Percentiles rank a stretch among this genome's conserved stretches.
phyloP scores from a whole-genome alignment of 1,140 invertebrate species.

The Aphelinus certus region DNA sequence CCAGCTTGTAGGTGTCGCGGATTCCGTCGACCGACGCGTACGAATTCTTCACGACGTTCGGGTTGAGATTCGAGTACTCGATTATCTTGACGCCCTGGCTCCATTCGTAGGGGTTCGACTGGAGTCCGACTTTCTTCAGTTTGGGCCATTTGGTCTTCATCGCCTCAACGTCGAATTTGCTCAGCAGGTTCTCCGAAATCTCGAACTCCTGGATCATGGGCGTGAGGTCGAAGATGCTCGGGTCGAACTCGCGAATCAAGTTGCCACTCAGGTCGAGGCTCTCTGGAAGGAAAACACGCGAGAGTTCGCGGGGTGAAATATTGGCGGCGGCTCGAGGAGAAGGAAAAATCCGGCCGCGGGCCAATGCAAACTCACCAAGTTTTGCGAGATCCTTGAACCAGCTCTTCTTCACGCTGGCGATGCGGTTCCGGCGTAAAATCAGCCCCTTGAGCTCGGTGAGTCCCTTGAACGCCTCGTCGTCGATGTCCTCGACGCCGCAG shows the following conservation, averaged over 20 bases:
- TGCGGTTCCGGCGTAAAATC: conserved; percentile 16
- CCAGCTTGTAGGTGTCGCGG: conserved; percentile 21
- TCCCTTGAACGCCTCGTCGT: conserved; percentile 16
- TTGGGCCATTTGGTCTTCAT: conserved; percentile 35
- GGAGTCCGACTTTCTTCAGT: conserved; percentile 33
- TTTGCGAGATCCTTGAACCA: conserved; percentile 36
- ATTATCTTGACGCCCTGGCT: conserved; percentile 21
- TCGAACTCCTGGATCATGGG: conserved; percentile 31
- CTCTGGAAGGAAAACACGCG: background rate
- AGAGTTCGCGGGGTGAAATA: too few species aligned
- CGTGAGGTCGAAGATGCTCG: conserved; percentile 28
- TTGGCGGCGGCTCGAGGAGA: too few species aligned
- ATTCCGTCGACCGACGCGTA: conserved; percentile 26
- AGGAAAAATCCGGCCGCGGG: too few species aligned
- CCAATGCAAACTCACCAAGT: conserved; percentile 15
- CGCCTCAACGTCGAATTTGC: conserved; percentile 22
- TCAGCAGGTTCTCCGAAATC: conserved; percentile 30
- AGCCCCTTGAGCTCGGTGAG: conserved; percentile 24
- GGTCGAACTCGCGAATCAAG: conserved; percentile 28
- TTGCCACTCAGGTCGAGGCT: conserved; percentile 36
- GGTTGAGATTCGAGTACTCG: conserved; percentile 25
- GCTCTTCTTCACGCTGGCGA: conserved; percentile 15
- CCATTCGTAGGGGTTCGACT: conserved; percentile 35
- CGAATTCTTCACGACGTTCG: conserved; percentile 29
- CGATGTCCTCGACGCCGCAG: conserved; percentile 12